phyloP scores from a whole-genome alignment of 2,113 vertebrate species.

The Notechis scutatus region DNA sequence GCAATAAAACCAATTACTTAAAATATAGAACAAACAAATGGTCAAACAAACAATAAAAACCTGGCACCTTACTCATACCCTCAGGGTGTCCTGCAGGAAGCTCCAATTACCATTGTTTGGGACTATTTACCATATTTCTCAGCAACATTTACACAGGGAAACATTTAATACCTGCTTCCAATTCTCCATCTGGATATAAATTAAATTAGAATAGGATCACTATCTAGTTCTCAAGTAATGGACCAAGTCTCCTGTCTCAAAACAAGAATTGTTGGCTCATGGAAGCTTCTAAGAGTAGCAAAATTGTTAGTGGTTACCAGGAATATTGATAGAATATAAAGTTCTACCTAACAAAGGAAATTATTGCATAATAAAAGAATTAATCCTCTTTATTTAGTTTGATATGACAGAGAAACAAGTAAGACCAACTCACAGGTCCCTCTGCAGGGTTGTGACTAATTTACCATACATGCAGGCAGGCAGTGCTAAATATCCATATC shows the following conservation, averaged over 20 bases:
- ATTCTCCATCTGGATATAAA: not conserved
- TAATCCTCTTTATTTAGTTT: constrained; percentile 8
- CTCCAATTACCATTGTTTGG: not conserved
- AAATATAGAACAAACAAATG: not conserved
- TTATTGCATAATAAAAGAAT: not conserved
- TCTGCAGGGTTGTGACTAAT: constrained; percentile 19
- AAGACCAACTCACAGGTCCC: constrained; percentile 28
- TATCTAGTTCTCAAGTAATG: not conserved
- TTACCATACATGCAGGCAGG: constrained; percentile 7
- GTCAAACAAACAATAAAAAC: not conserved
- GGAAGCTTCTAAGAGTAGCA: not conserved
- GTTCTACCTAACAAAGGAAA: not conserved
- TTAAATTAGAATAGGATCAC: not conserved
- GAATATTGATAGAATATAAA: not conserved
- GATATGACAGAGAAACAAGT: constrained; percentile 28
- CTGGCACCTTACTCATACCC: not conserved
- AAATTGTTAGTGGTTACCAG: not conserved
- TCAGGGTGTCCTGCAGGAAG: not conserved
- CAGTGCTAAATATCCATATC: constrained; percentile 26
- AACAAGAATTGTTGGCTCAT: not conserved
- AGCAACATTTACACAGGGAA: not conserved
- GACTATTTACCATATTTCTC: not conserved
- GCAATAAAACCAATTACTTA: not conserved
- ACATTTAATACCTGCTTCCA: not conserved
- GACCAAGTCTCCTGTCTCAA: not conserved